phyloP scores from a whole-genome alignment of 2,797 vertebrate genomes.

The Salmo trutta region DNA sequence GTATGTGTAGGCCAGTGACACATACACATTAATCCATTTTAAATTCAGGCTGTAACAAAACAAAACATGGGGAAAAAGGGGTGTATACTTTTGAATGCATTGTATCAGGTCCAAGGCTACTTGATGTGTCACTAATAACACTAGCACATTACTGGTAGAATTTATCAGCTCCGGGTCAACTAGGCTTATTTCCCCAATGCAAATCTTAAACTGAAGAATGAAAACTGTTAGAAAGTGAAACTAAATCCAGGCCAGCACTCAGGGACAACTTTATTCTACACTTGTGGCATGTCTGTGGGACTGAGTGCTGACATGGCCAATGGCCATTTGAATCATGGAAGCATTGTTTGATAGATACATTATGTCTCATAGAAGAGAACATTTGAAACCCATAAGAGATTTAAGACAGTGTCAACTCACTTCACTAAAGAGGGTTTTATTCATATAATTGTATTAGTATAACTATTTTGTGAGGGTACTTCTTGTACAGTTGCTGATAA shows the following conservation, averaged over 20 bases:
- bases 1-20: no score
- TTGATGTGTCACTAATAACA: slow-evolving; percentile 22
- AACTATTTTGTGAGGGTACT: not conserved
- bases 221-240: not conserved
- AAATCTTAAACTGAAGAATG: not conserved
- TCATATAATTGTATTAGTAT: not conserved
- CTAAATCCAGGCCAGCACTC: not conserved
- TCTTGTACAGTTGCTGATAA: not conserved
- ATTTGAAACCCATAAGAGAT: not conserved
- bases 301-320: not conserved
- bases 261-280: not conserved
- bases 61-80: not conserved
- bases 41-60: no score
- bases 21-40: no score
- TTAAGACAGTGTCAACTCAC: not conserved
- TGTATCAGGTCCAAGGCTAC: not conserved
- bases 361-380: not conserved
- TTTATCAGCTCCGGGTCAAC: not conserved
- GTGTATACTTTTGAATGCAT: no score
- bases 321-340: not conserved
- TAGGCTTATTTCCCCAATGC: not conserved
- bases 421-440: not conserved
- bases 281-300: not conserved
- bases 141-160: not conserved
- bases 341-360: not conserved